Percentiles rank a stretch among this genome's conserved stretches.
Evolutionary conservation across 2,113 vertebrate genomes (phyloP).

Genomic region (Sylvilagus bachmani): DNA sequence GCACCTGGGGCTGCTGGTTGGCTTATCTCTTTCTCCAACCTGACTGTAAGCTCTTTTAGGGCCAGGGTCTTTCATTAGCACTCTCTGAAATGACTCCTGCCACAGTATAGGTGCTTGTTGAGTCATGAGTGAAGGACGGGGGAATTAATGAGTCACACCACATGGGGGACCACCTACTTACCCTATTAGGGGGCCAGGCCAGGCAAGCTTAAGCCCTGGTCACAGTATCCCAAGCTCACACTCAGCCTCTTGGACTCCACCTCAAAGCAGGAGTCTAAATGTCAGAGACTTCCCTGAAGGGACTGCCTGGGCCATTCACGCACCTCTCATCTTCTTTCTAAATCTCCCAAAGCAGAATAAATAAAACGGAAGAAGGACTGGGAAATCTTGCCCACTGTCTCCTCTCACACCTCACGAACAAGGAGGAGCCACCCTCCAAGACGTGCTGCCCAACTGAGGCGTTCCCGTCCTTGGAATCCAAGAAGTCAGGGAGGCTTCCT

Average conservation of each 20-base stretch:
- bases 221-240: background rate
- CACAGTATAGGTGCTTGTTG: background rate
- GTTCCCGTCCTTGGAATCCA: background rate
- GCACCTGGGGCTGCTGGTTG: background rate
- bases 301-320: background rate
- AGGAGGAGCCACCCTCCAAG: background rate
- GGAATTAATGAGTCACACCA: background rate
- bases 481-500: conserved; percentile 22
- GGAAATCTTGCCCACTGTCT: background rate
- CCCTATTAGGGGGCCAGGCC: background rate
- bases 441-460: background rate
- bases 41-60: background rate
- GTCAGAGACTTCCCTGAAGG: background rate
- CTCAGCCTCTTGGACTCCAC: background rate
- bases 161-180: background rate
- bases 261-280: background rate
- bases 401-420: background rate
- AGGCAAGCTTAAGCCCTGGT: background rate
- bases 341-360: background rate
- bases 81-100: background rate
- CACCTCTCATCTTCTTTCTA: background rate
- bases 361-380: background rate
- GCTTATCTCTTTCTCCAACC: background rate
- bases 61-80: background rate
- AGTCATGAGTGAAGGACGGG: background rate